Conservation (phyloP, 2,113 vertebrate genomes). For the Entelurus aequoreus region DNA sequence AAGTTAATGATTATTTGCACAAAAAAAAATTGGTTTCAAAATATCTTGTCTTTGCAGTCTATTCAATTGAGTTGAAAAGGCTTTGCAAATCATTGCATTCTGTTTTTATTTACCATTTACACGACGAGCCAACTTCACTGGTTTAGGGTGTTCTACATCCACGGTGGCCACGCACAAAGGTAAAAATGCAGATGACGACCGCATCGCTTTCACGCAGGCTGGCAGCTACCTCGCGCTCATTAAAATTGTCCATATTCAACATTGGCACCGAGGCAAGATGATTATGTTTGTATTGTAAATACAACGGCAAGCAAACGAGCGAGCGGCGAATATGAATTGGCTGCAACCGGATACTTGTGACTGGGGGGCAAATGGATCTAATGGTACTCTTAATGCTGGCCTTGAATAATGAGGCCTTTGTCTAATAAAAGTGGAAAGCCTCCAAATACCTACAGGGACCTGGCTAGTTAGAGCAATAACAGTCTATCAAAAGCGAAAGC, state of each 20-base stretch:
- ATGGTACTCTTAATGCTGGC: slow-evolving; percentile 61
- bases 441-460: slow-evolving; percentile 74
- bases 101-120: too few relatives aligned
- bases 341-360: slow-evolving; percentile 69
- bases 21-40: too few relatives aligned
- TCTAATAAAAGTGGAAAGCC: slow-evolving; percentile 75
- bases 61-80: too few relatives aligned
- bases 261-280: slow-evolving; percentile 43
- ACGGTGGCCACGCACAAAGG: too few relatives aligned
- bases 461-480: slow-evolving; percentile 69
- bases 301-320: not conserved
- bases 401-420: slow-evolving; percentile 71
- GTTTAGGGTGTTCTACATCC: too few relatives aligned
- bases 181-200: slow-evolving; percentile 1
- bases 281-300: slow-evolving; percentile 48
- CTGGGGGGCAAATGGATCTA: slow-evolving; percentile 69
- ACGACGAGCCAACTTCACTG: too few relatives aligned
- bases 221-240: slow-evolving; percentile 30
- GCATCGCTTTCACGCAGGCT: slow-evolving; percentile 8
- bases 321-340: slow-evolving; percentile 63
- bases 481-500: slow-evolving; percentile 74
- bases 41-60: too few relatives aligned
- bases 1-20: too few relatives aligned
- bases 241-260: slow-evolving; percentile 45
- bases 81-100: too few relatives aligned